A percentile compares a stretch with the other conserved stretches of the same genome.
Evolutionary conservation across 1,140 invertebrate species (phyloP).

Genomic region (Planococcus citri): DNA sequence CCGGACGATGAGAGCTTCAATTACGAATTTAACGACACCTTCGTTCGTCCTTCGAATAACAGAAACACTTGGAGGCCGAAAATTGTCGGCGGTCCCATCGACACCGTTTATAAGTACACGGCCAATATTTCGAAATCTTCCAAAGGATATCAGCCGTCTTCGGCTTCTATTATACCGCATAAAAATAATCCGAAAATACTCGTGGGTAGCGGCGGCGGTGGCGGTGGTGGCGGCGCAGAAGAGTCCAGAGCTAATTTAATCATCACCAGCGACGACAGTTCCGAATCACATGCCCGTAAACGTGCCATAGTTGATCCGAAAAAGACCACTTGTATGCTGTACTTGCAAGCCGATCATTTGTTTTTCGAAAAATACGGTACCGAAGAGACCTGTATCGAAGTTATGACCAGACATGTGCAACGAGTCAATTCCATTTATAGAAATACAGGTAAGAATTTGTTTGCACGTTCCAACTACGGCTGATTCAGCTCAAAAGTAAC

Average conservation of each 20-base stretch:
- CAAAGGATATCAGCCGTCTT: neutral
- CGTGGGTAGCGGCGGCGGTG: slow-evolving; percentile 27
- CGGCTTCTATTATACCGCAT: neutral
- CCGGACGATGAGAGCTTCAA: neutral
- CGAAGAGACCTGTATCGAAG: slow-evolving; percentile 87
- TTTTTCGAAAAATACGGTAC: slow-evolving; percentile 84
- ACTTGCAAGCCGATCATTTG: slow-evolving; percentile 87
- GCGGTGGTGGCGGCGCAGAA: slow-evolving; percentile 27
- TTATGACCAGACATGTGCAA: slow-evolving; percentile 87
- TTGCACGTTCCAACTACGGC: too few relatives aligned
- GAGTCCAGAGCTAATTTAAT: slow-evolving; percentile 27
- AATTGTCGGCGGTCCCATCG: neutral
- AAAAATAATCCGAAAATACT: slow-evolving; percentile 1
- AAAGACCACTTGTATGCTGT: slow-evolving; percentile 62
- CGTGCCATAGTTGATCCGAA: slow-evolving; percentile 60
- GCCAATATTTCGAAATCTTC: neutral
- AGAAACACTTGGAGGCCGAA: neutral
- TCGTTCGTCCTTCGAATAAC: neutral
- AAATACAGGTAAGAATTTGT: slow-evolving; percentile 53
- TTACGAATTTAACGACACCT: neutral
- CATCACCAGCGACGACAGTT: slow-evolving; percentile 25
- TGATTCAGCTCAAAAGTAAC: too few relatives aligned
- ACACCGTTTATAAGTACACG: neutral
- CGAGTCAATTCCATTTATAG: slow-evolving; percentile 85
- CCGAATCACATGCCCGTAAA: slow-evolving; percentile 45